Base-by-base conservation (phyloP, 2,113 vertebrate species). In the Peromyscus leucopus region DNA sequence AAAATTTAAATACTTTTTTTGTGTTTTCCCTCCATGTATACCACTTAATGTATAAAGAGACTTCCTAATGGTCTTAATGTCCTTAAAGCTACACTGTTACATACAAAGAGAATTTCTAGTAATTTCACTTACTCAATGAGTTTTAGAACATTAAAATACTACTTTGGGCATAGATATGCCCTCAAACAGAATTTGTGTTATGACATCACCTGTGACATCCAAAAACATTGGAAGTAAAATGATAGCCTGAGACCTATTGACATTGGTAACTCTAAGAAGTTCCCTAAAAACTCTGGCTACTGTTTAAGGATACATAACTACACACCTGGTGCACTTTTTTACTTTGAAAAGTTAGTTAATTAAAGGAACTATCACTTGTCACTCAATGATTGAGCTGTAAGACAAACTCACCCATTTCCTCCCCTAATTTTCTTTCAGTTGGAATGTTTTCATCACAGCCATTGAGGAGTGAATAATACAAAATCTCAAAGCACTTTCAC, bases 71-170 rank as follows among this genome's bases (percentile, higher is more conserved):
- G 90, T 82, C 51, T 79, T 55, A 69, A 9, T 21, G 42, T 1
- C 46, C 46, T 15, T 51, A 87, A 72, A 90, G 76, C 87, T 89
- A 87, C 1, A 39, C 12, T 39, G 24, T 76, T 55, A 55, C 3
- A 11, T 74, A 63, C 8, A 80, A 55, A 84, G 12, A 89, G 46
- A 88, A 84, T 90, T 74, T 94, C 28, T 90, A 71, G 61, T 33
- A 90, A 96, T 67, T 55, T 86, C 39, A 86, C 11, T 48, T 39
- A 78, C 33, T 16, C n/a, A 82, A n/a, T 80, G 33, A 87, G 33
- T 85, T 94, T 89, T 69, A 96, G 89, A 4, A 93, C 83, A 90
- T 11, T 88, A 85, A 93, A 89, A 71, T 90, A 74, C 36, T 42
- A 10, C 28, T 85, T 48, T 10, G 55, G 72, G 7, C 57, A 78